phyloP scores from a whole-genome alignment of 1,140 invertebrate species.

The Lordiphosa clarofinis region DNA sequence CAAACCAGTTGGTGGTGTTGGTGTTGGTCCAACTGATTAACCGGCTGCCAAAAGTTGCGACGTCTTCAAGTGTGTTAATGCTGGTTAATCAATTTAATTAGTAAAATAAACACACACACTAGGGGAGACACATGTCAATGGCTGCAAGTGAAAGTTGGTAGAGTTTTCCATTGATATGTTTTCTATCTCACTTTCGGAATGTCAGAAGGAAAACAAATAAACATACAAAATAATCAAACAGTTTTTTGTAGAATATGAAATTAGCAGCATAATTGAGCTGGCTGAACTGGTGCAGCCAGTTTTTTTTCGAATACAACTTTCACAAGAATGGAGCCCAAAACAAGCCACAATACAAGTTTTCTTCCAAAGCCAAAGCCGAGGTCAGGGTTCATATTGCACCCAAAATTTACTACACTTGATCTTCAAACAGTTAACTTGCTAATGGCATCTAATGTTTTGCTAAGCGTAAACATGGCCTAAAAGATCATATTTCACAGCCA shows the following conservation, averaged over 20 bases:
- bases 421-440: conserved; percentile 34
- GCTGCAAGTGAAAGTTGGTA: conserved; percentile 46
- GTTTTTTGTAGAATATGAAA: conserved; percentile 16
- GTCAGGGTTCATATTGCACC: conserved; percentile 53
- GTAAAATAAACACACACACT: conserved; percentile 31
- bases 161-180: conserved; percentile 36
- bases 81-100: conserved; percentile 65
- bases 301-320: conserved; percentile 59
- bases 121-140: conserved; percentile 29
- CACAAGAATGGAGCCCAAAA: conserved; percentile 54
- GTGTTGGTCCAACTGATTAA: conserved; percentile 35
- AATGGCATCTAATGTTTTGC: conserved; percentile 11
- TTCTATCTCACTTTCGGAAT: conserved; percentile 47
- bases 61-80: conserved; percentile 41
- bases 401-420: conserved; percentile 55
- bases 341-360: conserved; percentile 36
- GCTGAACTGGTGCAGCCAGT: conserved; percentile 67
- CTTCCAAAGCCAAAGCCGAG: conserved; percentile 36
- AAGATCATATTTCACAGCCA: conserved; percentile 62
- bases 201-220: conserved; percentile 15
- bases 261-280: conserved; percentile 33
- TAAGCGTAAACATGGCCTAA: conserved; percentile 45
- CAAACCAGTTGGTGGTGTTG: conserved; percentile 5
- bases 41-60: conserved; percentile 25
- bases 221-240: conserved; percentile 6